Conservation (phyloP, 1,140 invertebrate species). For the Prorops nasuta region DNA sequence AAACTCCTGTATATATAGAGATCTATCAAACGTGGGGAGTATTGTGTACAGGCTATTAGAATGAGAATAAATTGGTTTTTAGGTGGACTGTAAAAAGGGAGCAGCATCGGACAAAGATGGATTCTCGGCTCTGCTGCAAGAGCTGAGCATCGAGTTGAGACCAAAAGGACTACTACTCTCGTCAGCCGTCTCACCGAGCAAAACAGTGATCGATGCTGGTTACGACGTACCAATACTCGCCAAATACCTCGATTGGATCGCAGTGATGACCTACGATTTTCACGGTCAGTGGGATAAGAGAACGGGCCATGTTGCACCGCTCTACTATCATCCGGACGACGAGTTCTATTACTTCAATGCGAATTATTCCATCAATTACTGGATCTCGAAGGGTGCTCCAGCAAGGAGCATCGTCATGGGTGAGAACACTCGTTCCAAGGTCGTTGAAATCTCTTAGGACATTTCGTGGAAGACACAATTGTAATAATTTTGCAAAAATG, state of each 20-base stretch:
- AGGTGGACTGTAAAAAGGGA: constrained; percentile 76
- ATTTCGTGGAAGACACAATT: no score
- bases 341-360: constrained; percentile 51
- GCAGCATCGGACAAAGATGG: constrained; percentile 77
- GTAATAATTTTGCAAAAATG: no score
- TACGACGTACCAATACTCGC: constrained; percentile 77
- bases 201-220: constrained; percentile 80
- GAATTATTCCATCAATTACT: constrained; percentile 87
- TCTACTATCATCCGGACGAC: constrained; percentile 73
- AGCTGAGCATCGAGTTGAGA: constrained; percentile 72
- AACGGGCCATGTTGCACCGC: constrained; percentile 80
- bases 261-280: constrained; percentile 84
- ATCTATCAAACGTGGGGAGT: no score
- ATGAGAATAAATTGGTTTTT: not conserved
- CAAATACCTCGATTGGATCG: constrained; percentile 80
- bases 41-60: no score
- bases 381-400: constrained; percentile 80
- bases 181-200: constrained; percentile 83
- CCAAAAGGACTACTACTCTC: constrained; percentile 74
- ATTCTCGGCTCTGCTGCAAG: constrained; percentile 71
- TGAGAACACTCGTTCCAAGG: constrained; percentile 7
- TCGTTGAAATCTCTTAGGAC: constrained; percentile 17
- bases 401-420: constrained; percentile 81
- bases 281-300: constrained; percentile 83
- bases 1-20: no score